Evolutionary conservation across 1,140 invertebrate species (phyloP).

Genomic region (Zaprionus nigranus): DNA sequence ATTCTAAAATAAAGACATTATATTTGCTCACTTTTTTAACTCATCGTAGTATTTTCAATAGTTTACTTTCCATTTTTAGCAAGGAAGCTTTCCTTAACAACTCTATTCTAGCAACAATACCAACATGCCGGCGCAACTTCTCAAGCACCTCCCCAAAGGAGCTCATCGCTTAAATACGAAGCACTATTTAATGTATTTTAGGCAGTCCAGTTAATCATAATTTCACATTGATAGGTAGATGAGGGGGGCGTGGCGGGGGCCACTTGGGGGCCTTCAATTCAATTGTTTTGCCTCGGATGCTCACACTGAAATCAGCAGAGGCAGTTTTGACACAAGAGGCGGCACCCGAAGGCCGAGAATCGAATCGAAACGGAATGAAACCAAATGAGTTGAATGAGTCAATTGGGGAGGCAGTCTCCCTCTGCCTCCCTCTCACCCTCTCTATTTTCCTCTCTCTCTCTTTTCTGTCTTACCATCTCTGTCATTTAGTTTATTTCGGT

Average conservation of each 20-base stretch:
- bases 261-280: constrained; percentile 19
- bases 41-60: too few relatives aligned
- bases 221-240: constrained; percentile 31
- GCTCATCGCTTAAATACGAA: not conserved
- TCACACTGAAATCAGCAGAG: constrained; percentile 66
- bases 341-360: constrained; percentile 50
- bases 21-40: too few relatives aligned
- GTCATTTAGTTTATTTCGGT: constrained; percentile 39
- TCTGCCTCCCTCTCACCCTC: not conserved
- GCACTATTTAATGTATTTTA: constrained; percentile 17
- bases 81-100: too few relatives aligned
- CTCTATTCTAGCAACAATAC: not conserved
- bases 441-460: not conserved
- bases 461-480: not conserved
- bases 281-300: constrained; percentile 66
- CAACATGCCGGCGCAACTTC: not conserved
- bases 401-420: not conserved
- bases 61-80: too few relatives aligned
- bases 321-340: constrained; percentile 78
- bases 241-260: not conserved
- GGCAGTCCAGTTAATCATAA: constrained; percentile 49
- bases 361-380: constrained; percentile 25
- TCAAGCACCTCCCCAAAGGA: not conserved
- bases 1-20: too few relatives aligned
- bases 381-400: not conserved